Conservation (phyloP, 92 coral and sea anemone genomes). For the Chrysogorgia sp. region DNA sequence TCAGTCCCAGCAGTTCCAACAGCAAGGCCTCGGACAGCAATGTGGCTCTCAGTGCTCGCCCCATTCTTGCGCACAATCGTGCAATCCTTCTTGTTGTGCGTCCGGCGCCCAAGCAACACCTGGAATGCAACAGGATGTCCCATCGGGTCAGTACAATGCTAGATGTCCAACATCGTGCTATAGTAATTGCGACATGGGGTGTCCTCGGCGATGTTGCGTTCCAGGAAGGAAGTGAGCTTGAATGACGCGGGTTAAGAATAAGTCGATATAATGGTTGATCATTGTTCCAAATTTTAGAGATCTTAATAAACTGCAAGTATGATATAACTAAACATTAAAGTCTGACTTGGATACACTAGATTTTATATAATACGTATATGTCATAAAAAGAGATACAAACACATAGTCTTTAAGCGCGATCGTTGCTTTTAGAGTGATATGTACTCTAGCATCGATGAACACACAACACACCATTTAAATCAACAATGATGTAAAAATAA, state of each 20-base stretch:
- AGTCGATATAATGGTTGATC: neutral
- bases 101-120: neutral
- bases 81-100: conserved; percentile 44
- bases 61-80: conserved; percentile 35
- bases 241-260: neutral
- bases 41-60: conserved; percentile 29
- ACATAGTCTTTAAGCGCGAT: no score
- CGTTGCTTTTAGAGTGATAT: no score
- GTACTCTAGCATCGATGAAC: no score
- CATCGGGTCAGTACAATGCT: conserved; percentile 22
- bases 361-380: no score
- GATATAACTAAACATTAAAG: no score
- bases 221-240: conserved; percentile 51
- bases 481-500: no score
- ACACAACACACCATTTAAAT: no score
- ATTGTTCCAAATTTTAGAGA: no score
- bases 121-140: neutral
- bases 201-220: conserved; percentile 95
- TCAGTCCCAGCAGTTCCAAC: conserved; percentile 18
- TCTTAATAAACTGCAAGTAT: no score
- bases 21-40: conserved; percentile 19
- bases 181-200: conserved; percentile 63
- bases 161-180: conserved; percentile 78
- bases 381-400: no score
- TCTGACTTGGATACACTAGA: no score